Conservation (phyloP, 2,797 vertebrate genomes). For the Falco peregrinus region DNA sequence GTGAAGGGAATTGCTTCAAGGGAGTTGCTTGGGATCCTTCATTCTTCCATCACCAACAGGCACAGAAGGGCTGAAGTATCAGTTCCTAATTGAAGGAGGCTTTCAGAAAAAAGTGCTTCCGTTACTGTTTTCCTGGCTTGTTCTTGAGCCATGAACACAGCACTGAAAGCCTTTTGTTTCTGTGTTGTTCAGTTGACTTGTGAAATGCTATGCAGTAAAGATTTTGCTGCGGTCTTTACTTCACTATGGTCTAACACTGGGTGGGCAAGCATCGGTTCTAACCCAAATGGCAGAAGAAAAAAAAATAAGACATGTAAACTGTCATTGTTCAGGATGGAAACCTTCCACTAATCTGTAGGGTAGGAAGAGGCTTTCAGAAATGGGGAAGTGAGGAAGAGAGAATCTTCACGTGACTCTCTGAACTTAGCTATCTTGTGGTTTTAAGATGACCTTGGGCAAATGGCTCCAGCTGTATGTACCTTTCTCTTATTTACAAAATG, state of each 20-base stretch:
- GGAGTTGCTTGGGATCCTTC: not conserved
- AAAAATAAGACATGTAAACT: no score
- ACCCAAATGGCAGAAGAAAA: rapidly evolving
- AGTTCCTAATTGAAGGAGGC: not conserved
- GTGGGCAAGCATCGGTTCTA: no score
- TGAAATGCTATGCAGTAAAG: rapidly evolving
- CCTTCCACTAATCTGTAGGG: rapidly evolving
- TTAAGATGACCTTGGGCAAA: not conserved
- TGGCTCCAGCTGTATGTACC: not conserved
- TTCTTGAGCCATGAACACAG: rapidly evolving
- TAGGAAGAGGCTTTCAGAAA: not conserved
- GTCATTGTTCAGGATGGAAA: rapidly evolving
- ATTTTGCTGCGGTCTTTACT: not conserved
- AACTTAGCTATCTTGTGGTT: not conserved
- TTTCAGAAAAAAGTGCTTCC: rapidly evolving
- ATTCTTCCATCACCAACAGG: rapidly evolving
- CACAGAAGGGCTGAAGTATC: not conserved
- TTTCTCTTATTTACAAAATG: rapidly evolving
- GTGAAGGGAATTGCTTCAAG: not conserved
- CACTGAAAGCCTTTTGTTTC: not conserved
- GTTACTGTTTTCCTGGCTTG: not conserved
- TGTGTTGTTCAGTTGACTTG: not conserved
- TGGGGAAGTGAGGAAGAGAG: not conserved
- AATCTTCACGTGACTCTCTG: not conserved
- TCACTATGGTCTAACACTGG: rapidly evolving